Conservation (phyloP, 2,888 invertebrate genomes). For the Agrotis ipsilon region DNA sequence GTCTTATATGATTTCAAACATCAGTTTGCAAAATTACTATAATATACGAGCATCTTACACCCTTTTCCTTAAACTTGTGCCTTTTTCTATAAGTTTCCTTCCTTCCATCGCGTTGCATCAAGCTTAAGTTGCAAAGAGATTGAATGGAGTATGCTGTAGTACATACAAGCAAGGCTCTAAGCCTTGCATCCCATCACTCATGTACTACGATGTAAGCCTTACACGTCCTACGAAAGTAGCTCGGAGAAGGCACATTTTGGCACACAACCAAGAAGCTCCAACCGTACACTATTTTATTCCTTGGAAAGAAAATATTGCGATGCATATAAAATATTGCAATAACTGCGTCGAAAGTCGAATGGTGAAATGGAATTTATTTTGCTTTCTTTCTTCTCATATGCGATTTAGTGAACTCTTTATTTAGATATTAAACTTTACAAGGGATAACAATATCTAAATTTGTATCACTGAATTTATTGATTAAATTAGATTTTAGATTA, state of each 20-base stretch:
- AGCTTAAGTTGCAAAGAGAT: constrained; percentile 22
- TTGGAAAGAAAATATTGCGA: constrained; percentile 36
- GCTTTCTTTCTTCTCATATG: not conserved
- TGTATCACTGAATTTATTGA: not conserved
- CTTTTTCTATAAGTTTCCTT: not conserved
- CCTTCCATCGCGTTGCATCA: not conserved
- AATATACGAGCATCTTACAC: no score
- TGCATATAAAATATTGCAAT: constrained; percentile 18
- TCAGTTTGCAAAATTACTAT: no score
- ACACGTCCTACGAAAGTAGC: constrained; percentile 48
- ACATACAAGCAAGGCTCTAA: constrained; percentile 15
- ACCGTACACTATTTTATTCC: constrained; percentile 34
- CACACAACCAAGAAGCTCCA: constrained; percentile 50
- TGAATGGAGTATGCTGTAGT: constrained; percentile 5
- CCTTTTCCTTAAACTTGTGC: no score
- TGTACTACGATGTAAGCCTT: constrained; percentile 43
- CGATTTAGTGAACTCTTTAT: not conserved
- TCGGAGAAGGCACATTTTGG: constrained; percentile 49
- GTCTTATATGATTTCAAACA: not conserved
- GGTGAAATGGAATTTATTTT: not conserved
- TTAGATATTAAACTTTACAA: no score
- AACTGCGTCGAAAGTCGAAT: constrained; percentile 23
- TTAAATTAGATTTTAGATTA: no score
- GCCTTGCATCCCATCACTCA: constrained; percentile 54
- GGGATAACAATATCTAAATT: no score